Evolutionary conservation across 2,113 vertebrate genomes (phyloP).

Genomic region (Poecile atricapillus): DNA sequence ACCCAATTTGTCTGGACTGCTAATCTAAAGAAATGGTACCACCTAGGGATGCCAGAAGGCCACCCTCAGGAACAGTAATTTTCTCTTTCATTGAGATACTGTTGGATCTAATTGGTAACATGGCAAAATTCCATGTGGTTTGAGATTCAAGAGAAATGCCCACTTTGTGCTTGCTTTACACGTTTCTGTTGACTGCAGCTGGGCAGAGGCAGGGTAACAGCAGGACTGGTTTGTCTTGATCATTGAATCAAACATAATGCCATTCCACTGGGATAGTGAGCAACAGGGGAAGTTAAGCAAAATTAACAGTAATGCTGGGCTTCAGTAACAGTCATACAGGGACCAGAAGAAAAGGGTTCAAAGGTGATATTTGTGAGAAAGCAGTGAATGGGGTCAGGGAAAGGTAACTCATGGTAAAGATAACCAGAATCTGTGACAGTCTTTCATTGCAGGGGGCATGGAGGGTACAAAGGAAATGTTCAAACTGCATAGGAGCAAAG

Average conservation of each 20-base stretch:
- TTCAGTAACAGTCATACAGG: not conserved
- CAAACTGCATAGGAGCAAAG: conserved; percentile 31
- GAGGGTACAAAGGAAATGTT: conserved; percentile 25
- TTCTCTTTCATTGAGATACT: not conserved
- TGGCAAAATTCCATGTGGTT: not conserved
- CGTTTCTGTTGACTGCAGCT: not conserved
- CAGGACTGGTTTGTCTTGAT: not conserved
- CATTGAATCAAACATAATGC: not conserved
- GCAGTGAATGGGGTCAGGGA: not conserved
- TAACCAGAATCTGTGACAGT: conserved; percentile 19
- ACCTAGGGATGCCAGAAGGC: not conserved
- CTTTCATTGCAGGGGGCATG: not conserved
- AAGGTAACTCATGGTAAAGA: conserved; percentile 29
- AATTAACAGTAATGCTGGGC: not conserved
- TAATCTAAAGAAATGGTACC: not conserved
- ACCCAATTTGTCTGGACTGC: not conserved
- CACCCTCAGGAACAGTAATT: not conserved
- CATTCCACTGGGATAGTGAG: not conserved
- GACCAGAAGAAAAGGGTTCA: not conserved
- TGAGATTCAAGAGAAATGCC: not conserved
- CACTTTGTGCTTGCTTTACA: not conserved
- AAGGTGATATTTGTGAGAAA: not conserved
- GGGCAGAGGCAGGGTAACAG: not conserved
- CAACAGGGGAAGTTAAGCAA: not conserved
- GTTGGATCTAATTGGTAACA: not conserved